These are phyloP conservation scores for Sminthurinus aureus DNA, from an alignment of 2,888 invertebrate species.

Conservation along the genomic window DNA sequence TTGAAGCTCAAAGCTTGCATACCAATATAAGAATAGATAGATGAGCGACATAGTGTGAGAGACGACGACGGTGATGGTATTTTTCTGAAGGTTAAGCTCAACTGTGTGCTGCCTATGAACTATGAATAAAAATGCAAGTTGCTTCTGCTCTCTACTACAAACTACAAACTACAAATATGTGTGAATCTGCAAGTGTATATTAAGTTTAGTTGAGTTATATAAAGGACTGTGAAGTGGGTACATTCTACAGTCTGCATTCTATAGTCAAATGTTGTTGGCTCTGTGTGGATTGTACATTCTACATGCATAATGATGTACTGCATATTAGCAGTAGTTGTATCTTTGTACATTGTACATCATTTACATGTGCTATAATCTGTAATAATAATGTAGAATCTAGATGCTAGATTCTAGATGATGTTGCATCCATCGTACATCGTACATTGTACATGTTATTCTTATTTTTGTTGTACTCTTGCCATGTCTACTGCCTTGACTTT, in stretches of 20 bases:
- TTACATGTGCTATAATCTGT: too few species aligned
- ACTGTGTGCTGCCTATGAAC: constrained; percentile 2
- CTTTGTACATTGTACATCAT: neutral
- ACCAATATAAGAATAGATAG: constrained; percentile 13
- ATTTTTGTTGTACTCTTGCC: neutral
- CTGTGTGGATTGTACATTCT: neutral
- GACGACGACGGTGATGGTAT: neutral
- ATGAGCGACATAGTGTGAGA: constrained; percentile 5
- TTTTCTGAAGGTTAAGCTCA: constrained; percentile 32
- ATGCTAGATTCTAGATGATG: too few species aligned
- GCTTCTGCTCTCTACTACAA: neutral
- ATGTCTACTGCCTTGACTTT: constrained; percentile 32
- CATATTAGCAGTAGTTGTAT: neutral
- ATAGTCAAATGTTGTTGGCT: neutral
- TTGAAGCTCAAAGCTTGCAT: too few species aligned
- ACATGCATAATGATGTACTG: neutral
- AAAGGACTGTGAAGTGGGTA: neutral
- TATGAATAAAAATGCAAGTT: constrained; percentile 21
- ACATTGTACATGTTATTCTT: neutral
- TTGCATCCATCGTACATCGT: too few species aligned
- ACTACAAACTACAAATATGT: neutral
- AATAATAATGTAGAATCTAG: too few species aligned
- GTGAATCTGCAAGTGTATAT: neutral
- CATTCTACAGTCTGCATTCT: neutral
- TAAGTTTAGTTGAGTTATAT: neutral